Evolutionary conservation across 2,113 vertebrate species (phyloP), one percentile per base, ranked within the genome.

Genomic region (Callopanchax toddi): DNA sequence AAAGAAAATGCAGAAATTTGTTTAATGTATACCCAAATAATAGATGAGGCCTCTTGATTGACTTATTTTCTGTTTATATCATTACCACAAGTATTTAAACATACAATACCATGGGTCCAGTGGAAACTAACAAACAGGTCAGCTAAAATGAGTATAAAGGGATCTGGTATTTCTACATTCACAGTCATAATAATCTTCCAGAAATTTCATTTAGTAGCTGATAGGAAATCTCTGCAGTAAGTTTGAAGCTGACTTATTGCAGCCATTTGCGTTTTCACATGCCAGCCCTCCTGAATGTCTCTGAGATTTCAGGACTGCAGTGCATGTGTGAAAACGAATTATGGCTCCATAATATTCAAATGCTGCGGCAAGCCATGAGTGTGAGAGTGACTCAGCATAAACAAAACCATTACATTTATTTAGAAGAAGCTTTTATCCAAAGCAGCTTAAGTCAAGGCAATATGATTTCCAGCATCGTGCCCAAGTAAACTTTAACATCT

Each of bases 271-370:
- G n/a, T 44, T 44, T 11, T 26, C 22, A 22, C 42, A 20, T 44
- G n/a, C 42, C 42, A 20, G n/a, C 42, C 6, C 40, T 42, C 40
- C 42, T 44, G 42, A 18, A 44, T 15, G n/a, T 20, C 42, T 18
- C n/a, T 44, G 42, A 44, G n/a, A 20, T 18, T 44, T 44, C 42
- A 44, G 42, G 9, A 44, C 42, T 44, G 42, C 42, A 9, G 42
- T 20, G 42, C 42, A 48, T 23, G 21, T 49, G 46, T 49, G 22
- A 52, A 52, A 18, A 52, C 17, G 15, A 32, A 29, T 32, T 18
- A 32, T 32, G 25, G n/a, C 50, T 52, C 26, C 50, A 34, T 29
- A 32, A 32, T 51, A 26, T 29, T 51, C 49, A 32, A 52, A 29
- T 52, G 49, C 16, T 23, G 10, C 26, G 2, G 50, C 26, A 52